Evolutionary conservation across 37 sponge, comb jelly and placozoan species (phyloP), one percentile per base, ranked within the genome.

Genomic region (Theonella swinhoei): DNA sequence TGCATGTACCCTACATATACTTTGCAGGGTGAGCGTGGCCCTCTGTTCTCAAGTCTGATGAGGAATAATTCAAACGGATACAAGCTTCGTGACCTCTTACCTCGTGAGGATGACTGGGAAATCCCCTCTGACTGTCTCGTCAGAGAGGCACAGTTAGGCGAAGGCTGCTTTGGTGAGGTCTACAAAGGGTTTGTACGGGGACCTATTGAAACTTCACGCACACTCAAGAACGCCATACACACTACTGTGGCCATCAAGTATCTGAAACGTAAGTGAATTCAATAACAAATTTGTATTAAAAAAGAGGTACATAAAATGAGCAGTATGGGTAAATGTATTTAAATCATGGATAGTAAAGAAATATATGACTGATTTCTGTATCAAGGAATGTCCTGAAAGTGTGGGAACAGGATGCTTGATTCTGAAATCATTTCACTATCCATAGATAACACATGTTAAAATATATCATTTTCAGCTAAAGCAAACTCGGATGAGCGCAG

Each of bases 111-210:
- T 38, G 87, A 93, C 36, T 93, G 93, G 93, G 93, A 93, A 62
- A 70, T 93, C 17, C 87, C 91, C 32, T 79, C 84, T 0, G 54
- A 59, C 8, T 38, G 76, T 1, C 74, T 93, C 33, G 59, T 77
- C 19, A 62, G 85, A 24, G 82, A 89, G 29, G 19, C 42, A 23
- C 47, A 86, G 74, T 79, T 93, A 4, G 91, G 93, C 38, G 90
- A 89, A 34, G 93, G 93, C 0, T 79, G 79, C 33, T 93, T 93
- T 73, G 93, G 93, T 1, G 87, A 89, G 61, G 93, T 93, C 19
- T 76, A 75, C 81, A 85, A 85, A 69, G 93, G 86, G 0, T 29
- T 79, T 0, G 85, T 90, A 28, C 47, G 37, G 33, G 89, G 93
- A 23, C 85, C 80, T 19, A 74, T 88, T 33, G 62, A 61, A 20